Conservation (phyloP, 2,113 vertebrate genomes). For the Corydoras maculifer region DNA sequence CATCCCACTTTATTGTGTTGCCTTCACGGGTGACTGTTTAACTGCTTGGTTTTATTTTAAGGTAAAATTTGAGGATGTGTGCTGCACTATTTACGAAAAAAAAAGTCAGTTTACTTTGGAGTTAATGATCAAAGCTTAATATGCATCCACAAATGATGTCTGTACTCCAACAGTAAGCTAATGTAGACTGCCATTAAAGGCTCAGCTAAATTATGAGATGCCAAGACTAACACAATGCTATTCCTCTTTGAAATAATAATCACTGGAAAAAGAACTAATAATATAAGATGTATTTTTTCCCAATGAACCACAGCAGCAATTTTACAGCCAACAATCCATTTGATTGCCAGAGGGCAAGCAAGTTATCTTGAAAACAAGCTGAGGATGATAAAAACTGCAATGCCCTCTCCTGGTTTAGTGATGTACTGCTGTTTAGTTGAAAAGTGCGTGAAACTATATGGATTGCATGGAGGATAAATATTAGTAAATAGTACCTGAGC, state of each 20-base stretch:
- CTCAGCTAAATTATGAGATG: constrained; percentile 33
- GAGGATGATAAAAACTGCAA: too few species aligned
- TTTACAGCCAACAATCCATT: too few species aligned
- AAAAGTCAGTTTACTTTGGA: constrained; percentile 29
- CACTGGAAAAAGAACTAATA: too few species aligned
- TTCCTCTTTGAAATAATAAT: too few species aligned
- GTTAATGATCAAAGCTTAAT: constrained; percentile 40
- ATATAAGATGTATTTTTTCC: too few species aligned
- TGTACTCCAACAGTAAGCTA: constrained; percentile 22
- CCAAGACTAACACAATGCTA: constrained; percentile 3
- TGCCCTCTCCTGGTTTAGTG: constrained; percentile 17
- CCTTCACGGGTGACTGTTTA: neutral
- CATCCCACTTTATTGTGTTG: neutral
- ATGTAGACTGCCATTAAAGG: constrained; percentile 34
- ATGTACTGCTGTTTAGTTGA: neutral
- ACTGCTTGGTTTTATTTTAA: constrained; percentile 17
- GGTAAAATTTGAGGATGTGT: constrained; percentile 11
- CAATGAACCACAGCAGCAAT: too few species aligned
- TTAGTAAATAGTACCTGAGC: too few species aligned
- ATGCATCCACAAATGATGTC: constrained; percentile 31
- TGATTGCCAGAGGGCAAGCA: too few species aligned
- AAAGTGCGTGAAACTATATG: too few species aligned
- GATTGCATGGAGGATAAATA: too few species aligned
- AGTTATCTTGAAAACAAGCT: too few species aligned
- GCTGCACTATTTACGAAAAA: constrained; percentile 10